Percentiles rank a stretch among this genome's conserved stretches.
phyloP scores from a whole-genome alignment of 2,797 vertebrate genomes.

The Etheostoma nigrum region DNA sequence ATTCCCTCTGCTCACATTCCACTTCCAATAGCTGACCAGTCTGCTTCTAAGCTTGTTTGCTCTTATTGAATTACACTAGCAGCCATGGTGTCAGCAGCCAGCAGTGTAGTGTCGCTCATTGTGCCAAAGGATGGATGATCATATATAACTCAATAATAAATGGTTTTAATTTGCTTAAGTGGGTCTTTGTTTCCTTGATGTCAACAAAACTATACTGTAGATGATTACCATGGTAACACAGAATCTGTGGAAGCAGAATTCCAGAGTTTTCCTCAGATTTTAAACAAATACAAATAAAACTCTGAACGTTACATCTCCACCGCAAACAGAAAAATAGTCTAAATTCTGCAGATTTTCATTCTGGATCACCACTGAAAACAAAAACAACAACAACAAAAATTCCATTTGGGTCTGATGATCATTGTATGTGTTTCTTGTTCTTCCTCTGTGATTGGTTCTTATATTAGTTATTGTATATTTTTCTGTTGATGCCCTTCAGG shows the following conservation, averaged over 20 bases:
- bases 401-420: too few relatives aligned
- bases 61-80: constrained; percentile 40
- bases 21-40: constrained; percentile 25
- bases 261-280: too few relatives aligned
- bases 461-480: neutral
- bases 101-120: constrained; percentile 11
- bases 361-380: too few relatives aligned
- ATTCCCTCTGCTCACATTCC: constrained; percentile 56
- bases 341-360: too few relatives aligned
- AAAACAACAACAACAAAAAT: too few relatives aligned
- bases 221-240: neutral
- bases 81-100: neutral
- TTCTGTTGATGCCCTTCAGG: neutral
- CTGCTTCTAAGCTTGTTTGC: constrained; percentile 22
- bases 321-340: too few relatives aligned
- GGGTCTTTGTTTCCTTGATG: neutral
- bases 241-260: too few relatives aligned
- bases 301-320: too few relatives aligned
- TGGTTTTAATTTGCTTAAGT: constrained; percentile 24
- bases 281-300: too few relatives aligned
- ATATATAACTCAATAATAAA: constrained; percentile 34
- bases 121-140: constrained; percentile 5
- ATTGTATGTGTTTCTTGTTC: neutral
- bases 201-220: neutral
- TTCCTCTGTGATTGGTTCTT: neutral